Evolutionary conservation across 2,113 vertebrate species (phyloP).

Genomic region (Cheilinus undulatus): DNA sequence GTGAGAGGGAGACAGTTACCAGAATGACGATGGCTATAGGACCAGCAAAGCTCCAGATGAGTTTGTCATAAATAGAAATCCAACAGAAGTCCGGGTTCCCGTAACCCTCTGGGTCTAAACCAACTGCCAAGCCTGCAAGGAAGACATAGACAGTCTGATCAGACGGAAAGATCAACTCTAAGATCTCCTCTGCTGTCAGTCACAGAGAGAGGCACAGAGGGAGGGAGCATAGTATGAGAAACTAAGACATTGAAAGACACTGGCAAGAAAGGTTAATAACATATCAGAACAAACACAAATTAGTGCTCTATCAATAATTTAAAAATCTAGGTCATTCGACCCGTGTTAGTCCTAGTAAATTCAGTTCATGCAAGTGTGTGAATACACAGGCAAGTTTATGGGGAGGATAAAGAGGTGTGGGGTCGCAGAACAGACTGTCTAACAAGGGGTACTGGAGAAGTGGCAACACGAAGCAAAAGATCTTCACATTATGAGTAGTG

Average conservation of each 20-base stretch:
- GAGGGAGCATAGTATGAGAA: background rate
- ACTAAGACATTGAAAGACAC: background rate
- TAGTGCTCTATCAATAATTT: too few species aligned
- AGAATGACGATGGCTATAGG: conserved; percentile 93
- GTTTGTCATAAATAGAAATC: conserved; percentile 98
- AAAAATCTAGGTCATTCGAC: too few species aligned
- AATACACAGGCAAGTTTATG: too few species aligned
- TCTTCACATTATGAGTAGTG: too few species aligned
- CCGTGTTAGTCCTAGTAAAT: too few species aligned
- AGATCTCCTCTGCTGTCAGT: conserved; percentile 14
- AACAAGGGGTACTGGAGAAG: too few species aligned
- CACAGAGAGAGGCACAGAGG: background rate
- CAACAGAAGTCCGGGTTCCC: conserved; percentile 99
- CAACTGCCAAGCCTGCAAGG: conserved; percentile 90
- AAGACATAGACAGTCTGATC: conserved; percentile 31
- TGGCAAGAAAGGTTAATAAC: conserved; percentile 1
- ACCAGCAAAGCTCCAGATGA: conserved; percentile 98
- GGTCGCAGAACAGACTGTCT: too few species aligned
- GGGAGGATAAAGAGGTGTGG: too few species aligned
- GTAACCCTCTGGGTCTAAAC: conserved; percentile 95
- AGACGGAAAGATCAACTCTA: conserved; percentile 2
- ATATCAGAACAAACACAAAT: background rate
- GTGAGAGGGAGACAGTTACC: conserved; percentile 80
- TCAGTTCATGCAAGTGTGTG: too few species aligned
- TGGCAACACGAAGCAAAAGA: too few species aligned